phyloP scores from a whole-genome alignment of 2,113 vertebrate genomes.

The Amblyornis subalaris region DNA sequence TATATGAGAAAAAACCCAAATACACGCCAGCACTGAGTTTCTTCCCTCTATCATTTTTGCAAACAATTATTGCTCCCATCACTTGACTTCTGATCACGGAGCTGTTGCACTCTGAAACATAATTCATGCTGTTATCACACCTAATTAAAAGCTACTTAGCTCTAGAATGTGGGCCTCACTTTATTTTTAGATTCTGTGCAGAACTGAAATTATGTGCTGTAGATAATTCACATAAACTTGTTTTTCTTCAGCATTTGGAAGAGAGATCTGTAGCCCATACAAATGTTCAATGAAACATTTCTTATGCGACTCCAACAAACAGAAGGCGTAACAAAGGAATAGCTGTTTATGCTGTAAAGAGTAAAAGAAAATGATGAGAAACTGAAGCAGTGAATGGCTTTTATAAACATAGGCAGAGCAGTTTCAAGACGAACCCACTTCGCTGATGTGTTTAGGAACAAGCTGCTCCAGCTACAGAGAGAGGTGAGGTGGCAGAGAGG shows the following conservation, averaged over 20 bases:
- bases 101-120: slow-evolving; percentile 17
- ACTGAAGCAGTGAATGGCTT: background rate
- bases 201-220: background rate
- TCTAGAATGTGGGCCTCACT: background rate
- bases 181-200: slow-evolving; percentile 18
- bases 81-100: slow-evolving; percentile 26
- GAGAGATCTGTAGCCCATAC: background rate
- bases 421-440: background rate
- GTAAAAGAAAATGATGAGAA: background rate
- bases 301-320: background rate
- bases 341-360: background rate
- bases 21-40: background rate
- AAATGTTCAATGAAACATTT: background rate
- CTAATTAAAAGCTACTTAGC: slow-evolving; percentile 53
- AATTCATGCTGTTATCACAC: slow-evolving; percentile 31
- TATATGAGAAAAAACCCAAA: background rate
- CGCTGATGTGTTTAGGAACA: background rate
- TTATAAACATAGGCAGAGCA: background rate
- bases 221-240: background rate
- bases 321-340: background rate
- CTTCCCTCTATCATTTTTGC: background rate
- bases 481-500: no score
- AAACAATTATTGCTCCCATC: background rate
- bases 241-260: background rate
- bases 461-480: slow-evolving; percentile 4